A percentile compares a stretch with the other conserved stretches of the same genome.
Conservation (phyloP, 2,888 invertebrate species). For the Melanchra persicariae region DNA sequence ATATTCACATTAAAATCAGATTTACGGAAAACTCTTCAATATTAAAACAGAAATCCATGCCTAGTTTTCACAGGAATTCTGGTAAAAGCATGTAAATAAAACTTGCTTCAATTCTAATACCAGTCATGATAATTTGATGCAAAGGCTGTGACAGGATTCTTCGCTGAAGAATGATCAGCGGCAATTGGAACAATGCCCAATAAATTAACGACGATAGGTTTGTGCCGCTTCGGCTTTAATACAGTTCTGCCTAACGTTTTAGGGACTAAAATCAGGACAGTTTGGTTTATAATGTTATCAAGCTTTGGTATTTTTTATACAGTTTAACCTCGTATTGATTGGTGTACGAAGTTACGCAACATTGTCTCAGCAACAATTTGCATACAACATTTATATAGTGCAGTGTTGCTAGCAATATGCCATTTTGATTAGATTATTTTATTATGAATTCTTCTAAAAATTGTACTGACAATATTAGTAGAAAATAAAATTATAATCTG, state of each 20-base stretch:
- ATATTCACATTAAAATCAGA: too few relatives aligned
- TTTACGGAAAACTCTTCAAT: not conserved
- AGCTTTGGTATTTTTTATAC: not conserved
- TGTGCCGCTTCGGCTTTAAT: constrained; percentile 10
- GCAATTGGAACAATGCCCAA: constrained; percentile 22
- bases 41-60: too few relatives aligned
- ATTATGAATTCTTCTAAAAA: too few relatives aligned
- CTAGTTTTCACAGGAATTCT: not conserved
- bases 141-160: not conserved
- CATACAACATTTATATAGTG: not conserved
- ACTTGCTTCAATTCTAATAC: not conserved
- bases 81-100: not conserved
- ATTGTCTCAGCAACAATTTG: not conserved
- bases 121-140: constrained; percentile 18
- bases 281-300: not conserved
- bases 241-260: constrained; percentile 19
- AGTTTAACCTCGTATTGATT: not conserved
- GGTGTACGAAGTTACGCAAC: not conserved
- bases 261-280: not conserved
- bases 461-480: too few relatives aligned
- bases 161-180: not conserved
- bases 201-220: constrained; percentile 25
- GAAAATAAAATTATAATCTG: too few relatives aligned
- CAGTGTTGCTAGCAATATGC: not conserved
- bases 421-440: too few relatives aligned